phyloP scores from a whole-genome alignment of 1,140 invertebrate genomes.

The Brachionus sp. region DNA sequence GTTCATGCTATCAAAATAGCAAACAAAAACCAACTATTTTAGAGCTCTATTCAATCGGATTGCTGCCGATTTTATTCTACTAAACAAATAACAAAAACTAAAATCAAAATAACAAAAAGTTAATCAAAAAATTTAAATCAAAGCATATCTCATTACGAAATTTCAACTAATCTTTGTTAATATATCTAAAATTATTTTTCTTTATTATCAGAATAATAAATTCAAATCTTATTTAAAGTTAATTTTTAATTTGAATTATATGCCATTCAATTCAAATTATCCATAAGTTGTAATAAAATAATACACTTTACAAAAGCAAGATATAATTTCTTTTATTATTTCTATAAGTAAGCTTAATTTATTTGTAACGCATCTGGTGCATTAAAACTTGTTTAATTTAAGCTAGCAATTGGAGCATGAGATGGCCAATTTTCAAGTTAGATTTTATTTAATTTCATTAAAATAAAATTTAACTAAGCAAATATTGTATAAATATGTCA shows the following conservation, averaged over 20 bases:
- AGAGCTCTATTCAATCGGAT: not conserved
- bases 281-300: too few relatives aligned
- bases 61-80: not conserved
- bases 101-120: not conserved
- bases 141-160: not conserved
- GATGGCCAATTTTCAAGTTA: not conserved
- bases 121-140: not conserved
- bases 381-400: not conserved
- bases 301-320: not conserved
- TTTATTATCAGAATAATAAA: constrained; percentile 11
- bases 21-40: not conserved
- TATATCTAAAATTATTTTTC: too few relatives aligned
- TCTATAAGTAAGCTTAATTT: not conserved
- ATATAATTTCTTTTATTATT: not conserved
- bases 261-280: too few relatives aligned
- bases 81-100: too few relatives aligned
- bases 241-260: not conserved
- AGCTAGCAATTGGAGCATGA: not conserved
- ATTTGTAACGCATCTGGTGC: not conserved
- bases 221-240: not conserved
- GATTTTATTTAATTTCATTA: not conserved
- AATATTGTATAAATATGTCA: not conserved
- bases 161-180: not conserved
- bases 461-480: not conserved
- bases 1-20: not conserved